phyloP scores from a whole-genome alignment of 2,113 vertebrate genomes.

The Malurus cyaneus region DNA sequence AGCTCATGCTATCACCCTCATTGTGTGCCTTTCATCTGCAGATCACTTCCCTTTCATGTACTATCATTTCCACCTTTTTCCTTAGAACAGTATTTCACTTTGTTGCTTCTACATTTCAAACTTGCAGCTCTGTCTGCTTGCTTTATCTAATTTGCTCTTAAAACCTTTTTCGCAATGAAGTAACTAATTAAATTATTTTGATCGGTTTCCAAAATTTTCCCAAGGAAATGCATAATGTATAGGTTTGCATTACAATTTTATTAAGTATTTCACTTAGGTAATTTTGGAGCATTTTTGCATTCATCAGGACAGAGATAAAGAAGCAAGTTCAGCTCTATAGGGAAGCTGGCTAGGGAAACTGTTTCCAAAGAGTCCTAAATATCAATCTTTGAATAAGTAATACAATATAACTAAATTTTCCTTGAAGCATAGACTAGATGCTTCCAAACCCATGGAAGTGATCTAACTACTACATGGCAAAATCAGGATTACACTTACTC shows the following conservation, averaged over 20 bases:
- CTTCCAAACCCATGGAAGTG: background rate
- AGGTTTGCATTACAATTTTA: background rate
- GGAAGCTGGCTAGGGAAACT: background rate
- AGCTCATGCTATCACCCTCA: background rate
- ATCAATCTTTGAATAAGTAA: background rate
- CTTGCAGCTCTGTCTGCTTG: background rate
- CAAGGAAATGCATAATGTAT: background rate
- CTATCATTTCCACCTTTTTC: background rate
- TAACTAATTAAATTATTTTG: background rate
- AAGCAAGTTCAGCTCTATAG: background rate
- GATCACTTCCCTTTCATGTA: background rate
- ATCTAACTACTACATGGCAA: background rate
- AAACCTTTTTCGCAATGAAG: background rate
- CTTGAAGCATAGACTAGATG: background rate
- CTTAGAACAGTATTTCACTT: background rate
- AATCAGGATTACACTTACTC: background rate
- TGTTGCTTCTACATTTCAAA: background rate
- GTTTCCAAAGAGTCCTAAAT: background rate
- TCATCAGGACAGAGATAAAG: background rate
- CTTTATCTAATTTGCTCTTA: background rate
- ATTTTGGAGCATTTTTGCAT: background rate
- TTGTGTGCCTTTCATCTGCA: background rate
- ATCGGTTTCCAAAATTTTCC: background rate
- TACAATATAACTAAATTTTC: background rate
- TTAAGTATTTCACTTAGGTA: background rate